These are phyloP conservation scores for Neoarius graeffei DNA, from an alignment of 2,113 vertebrate species.

Conservation along the genomic window DNA sequence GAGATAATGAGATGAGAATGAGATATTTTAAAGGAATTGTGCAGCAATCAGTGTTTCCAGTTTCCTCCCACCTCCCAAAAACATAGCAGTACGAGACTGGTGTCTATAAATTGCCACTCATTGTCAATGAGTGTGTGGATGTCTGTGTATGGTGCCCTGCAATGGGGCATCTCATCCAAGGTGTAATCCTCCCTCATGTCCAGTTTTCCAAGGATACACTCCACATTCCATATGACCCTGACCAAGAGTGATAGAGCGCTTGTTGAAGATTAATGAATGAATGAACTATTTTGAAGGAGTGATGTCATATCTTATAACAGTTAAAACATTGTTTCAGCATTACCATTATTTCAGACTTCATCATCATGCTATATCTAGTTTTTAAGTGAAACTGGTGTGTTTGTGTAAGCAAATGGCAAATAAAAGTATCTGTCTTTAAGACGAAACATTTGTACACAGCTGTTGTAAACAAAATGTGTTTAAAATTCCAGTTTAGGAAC, in stretches of 20 bases:
- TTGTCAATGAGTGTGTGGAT: neutral
- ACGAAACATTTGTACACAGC: conserved; percentile 12
- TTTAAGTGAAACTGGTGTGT: neutral
- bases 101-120: neutral
- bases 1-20: too few species aligned
- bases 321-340: neutral
- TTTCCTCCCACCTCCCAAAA: neutral
- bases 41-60: neutral
- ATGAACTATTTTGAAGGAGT: neutral
- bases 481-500: neutral
- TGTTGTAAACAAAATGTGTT: conserved; percentile 2
- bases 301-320: neutral
- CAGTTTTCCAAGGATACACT: neutral
- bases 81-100: neutral
- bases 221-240: neutral
- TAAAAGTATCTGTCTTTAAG: neutral
- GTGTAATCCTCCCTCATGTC: neutral
- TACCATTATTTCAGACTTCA: neutral
- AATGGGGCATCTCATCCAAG: neutral
- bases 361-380: neutral
- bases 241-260: neutral
- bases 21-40: neutral
- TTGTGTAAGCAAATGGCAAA: neutral
- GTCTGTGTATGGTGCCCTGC: neutral
- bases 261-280: neutral